Percentiles rank a stretch among this genome's conserved stretches.
Conservation (phyloP, 2,113 vertebrate species). For the Emydocephalus ijimae region DNA sequence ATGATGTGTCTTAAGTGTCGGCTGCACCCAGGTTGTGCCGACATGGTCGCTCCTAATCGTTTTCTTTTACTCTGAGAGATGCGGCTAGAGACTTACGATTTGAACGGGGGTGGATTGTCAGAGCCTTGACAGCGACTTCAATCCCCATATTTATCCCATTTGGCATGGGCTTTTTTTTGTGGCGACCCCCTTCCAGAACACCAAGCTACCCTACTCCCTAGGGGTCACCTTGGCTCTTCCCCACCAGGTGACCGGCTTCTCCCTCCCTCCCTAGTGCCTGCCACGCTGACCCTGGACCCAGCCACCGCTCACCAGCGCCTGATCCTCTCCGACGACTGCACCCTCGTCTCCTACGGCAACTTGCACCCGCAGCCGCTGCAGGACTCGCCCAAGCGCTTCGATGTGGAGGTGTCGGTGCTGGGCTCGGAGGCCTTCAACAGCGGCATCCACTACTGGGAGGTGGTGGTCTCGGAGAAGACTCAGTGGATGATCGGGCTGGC, state of each 20-base stretch:
- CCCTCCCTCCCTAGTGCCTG: constrained; percentile 75
- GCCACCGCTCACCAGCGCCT: constrained; percentile 95
- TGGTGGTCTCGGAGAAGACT: constrained; percentile 96
- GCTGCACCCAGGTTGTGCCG: too few relatives aligned
- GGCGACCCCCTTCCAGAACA: not conserved
- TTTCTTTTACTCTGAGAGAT: too few relatives aligned
- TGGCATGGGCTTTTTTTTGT: too few relatives aligned
- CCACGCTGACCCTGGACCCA: constrained; percentile 88
- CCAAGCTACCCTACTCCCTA: not conserved
- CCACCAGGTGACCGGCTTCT: not conserved
- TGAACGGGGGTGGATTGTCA: too few relatives aligned
- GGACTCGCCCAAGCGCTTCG: constrained; percentile 93
- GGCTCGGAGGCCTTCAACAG: constrained; percentile 83
- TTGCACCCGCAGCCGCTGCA: constrained; percentile 94
- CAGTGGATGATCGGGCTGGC: constrained; percentile 99
- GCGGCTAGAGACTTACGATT: too few relatives aligned
- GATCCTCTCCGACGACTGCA: constrained; percentile 96
- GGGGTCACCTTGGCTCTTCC: not conserved
- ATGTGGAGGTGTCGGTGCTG: constrained; percentile 95
- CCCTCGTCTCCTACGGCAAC: constrained; percentile 95
- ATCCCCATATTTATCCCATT: not conserved
- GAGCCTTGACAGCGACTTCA: not conserved
- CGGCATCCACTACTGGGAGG: constrained; percentile 97
- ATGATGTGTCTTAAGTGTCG: too few relatives aligned
- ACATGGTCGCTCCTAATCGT: too few relatives aligned